A percentile compares a stretch with the other conserved stretches of the same genome.
These are phyloP conservation scores for Harlomillsia oculata DNA, from an alignment of 1,140 invertebrate species.

Conservation along the genomic window DNA sequence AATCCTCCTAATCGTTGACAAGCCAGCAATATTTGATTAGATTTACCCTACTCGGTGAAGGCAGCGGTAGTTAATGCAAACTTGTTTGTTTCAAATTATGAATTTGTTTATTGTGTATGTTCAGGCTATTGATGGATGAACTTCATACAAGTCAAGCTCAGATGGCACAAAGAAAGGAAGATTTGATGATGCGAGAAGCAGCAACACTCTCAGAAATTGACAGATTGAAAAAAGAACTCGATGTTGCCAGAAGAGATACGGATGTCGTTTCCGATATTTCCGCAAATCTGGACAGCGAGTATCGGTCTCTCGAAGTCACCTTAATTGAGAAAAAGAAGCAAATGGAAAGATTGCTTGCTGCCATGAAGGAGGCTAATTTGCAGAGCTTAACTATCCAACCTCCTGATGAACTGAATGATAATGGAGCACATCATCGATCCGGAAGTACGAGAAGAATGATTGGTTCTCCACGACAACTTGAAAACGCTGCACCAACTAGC, in stretches of 20 bases:
- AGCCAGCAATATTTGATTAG: no score
- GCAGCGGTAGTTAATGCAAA: no score
- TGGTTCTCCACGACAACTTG: constrained; percentile 76
- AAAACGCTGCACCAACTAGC: constrained; percentile 84
- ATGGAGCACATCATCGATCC: constrained; percentile 64
- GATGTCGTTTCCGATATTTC: constrained; percentile 68
- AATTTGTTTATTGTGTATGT: constrained; percentile 2
- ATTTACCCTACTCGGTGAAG: no score
- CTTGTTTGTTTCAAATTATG: not conserved
- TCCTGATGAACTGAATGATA: constrained; percentile 49
- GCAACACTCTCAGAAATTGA: constrained; percentile 68
- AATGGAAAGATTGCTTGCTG: constrained; percentile 69
- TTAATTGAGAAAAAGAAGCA: constrained; percentile 55
- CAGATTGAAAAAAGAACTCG: constrained; percentile 65
- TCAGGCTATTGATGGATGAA: constrained; percentile 53
- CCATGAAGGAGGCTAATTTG: constrained; percentile 86
- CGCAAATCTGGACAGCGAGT: constrained; percentile 68
- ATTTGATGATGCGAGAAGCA: constrained; percentile 59
- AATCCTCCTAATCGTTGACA: no score
- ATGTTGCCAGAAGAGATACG: constrained; percentile 67
- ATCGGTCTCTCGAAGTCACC: constrained; percentile 37
- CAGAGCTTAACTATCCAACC: constrained; percentile 69
- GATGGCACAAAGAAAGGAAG: constrained; percentile 36
- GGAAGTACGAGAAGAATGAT: constrained; percentile 80
- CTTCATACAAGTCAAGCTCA: constrained; percentile 41